Evolutionary conservation across 2,888 invertebrate genomes (phyloP).

Genomic region (Sicus ferrugineus): DNA sequence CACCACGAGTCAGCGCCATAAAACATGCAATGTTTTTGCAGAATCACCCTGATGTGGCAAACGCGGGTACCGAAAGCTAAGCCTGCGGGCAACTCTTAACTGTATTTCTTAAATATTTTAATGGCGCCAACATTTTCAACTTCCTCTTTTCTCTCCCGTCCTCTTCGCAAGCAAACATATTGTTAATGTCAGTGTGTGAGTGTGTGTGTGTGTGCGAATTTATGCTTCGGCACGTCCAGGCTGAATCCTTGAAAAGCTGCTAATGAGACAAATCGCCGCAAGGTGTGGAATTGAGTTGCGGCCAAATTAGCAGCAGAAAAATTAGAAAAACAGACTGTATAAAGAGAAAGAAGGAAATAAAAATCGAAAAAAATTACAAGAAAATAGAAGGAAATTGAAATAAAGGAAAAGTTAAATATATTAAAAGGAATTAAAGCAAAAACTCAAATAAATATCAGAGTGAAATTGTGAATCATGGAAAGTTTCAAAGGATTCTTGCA

Average conservation of each 20-base stretch:
- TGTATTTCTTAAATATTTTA: no score
- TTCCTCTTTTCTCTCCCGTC: not conserved
- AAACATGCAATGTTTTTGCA: slow-evolving; percentile 20
- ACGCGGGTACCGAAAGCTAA: not conserved
- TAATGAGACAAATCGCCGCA: slow-evolving; percentile 58
- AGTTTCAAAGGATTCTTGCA: no score
- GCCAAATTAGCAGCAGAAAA: slow-evolving; percentile 20
- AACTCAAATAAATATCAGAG: no score
- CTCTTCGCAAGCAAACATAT: not conserved
- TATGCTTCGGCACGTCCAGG: slow-evolving; percentile 30
- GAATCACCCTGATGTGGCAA: not conserved
- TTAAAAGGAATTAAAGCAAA: not conserved
- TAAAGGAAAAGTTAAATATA: not conserved
- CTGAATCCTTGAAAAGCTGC: slow-evolving; percentile 40
- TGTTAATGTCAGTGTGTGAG: slow-evolving; percentile 25
- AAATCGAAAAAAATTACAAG: not conserved
- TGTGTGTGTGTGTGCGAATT: slow-evolving; percentile 8
- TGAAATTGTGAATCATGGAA: no score
- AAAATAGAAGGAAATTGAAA: not conserved
- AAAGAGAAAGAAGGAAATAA: not conserved
- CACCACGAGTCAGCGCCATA: not conserved
- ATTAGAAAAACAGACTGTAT: not conserved
- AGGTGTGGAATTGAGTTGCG: slow-evolving; percentile 48
- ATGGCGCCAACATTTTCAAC: not conserved
- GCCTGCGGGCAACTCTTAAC: not conserved